These are phyloP conservation scores for Meteorus colon DNA, from an alignment of 2,888 invertebrate species.

Conservation along the genomic window DNA sequence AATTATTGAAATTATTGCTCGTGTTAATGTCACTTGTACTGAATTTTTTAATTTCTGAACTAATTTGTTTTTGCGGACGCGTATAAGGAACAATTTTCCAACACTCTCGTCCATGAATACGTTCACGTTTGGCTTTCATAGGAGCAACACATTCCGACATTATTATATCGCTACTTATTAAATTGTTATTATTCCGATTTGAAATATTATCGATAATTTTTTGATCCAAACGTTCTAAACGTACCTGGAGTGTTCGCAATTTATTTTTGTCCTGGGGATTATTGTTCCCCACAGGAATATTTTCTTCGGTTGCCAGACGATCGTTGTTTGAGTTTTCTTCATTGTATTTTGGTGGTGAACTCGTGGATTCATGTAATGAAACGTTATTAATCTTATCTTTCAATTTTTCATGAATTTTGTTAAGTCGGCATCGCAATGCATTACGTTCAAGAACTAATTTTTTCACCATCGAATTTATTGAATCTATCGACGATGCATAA, in stretches of 20 bases:
- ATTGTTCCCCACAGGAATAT: no score
- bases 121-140: background rate
- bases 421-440: background rate
- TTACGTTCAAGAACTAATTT: background rate
- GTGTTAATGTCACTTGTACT: background rate
- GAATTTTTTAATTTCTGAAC: background rate
- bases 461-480: background rate
- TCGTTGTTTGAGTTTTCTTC: background rate
- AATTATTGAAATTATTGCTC: no score
- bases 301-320: no score
- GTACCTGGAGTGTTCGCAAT: background rate
- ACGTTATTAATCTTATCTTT: background rate
- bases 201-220: background rate
- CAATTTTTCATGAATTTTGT: background rate
- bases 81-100: conserved; percentile 9
- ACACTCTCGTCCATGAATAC: background rate
- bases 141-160: background rate
- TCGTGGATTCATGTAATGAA: background rate
- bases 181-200: no score
- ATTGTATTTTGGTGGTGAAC: background rate
- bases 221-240: conserved; percentile 7
- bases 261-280: no score
- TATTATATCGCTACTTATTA: background rate
- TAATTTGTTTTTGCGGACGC: background rate
- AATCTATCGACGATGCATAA: conserved; percentile 3